These are phyloP conservation scores for Holotrichia oblita DNA, from an alignment of 1,140 invertebrate genomes.

Conservation along the genomic window DNA sequence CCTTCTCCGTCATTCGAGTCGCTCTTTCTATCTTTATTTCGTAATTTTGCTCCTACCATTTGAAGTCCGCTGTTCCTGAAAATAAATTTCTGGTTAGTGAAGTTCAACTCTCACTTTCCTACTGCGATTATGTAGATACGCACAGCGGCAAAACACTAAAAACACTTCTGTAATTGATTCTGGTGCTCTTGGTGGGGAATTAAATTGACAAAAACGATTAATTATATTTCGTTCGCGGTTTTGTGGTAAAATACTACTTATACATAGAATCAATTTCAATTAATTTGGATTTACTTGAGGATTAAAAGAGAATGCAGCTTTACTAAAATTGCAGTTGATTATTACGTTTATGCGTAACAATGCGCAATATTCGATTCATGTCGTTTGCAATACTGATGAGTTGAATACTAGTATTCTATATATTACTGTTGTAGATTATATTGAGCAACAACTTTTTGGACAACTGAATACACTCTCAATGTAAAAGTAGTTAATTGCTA, in stretches of 20 bases:
- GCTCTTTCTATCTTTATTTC: not conserved
- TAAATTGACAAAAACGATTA: conserved; percentile 18
- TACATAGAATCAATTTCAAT: too few relatives aligned
- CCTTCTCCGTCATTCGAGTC: not conserved
- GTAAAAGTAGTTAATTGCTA: too few relatives aligned
- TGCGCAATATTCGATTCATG: too few relatives aligned
- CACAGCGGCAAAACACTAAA: not conserved
- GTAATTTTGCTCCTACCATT: not conserved
- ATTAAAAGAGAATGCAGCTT: not conserved
- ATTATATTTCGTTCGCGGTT: conserved; percentile 6
- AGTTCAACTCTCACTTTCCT: not conserved
- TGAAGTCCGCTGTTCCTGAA: not conserved
- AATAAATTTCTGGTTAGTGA: conserved; percentile 9
- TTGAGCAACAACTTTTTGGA: too few relatives aligned
- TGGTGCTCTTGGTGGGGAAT: not conserved
- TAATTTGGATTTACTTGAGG: too few relatives aligned
- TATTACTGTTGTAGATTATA: too few relatives aligned
- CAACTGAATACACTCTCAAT: too few relatives aligned
- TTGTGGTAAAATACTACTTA: not conserved
- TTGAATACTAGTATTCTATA: too few relatives aligned
- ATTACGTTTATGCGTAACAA: too few relatives aligned
- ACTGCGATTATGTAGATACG: not conserved
- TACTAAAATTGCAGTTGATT: too few relatives aligned
- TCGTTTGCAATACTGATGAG: too few relatives aligned
- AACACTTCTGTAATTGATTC: conserved; percentile 16